Evolutionary conservation across 2,113 vertebrate genomes (phyloP).

Genomic region (Dasyornis broadbenti): DNA sequence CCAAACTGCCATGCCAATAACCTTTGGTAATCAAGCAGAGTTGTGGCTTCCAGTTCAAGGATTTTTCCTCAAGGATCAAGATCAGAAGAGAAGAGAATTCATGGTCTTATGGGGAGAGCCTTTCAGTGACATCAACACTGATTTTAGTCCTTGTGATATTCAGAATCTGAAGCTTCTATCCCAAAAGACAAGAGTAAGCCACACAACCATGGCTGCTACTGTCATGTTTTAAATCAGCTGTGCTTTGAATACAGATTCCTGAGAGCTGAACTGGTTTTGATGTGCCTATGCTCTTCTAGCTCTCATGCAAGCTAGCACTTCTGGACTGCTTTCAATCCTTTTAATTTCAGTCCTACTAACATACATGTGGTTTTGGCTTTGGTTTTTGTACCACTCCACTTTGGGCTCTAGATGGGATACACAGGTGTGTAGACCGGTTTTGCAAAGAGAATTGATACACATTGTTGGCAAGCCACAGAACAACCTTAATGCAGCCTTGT

Average conservation of each 20-base stretch:
- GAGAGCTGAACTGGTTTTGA: not conserved
- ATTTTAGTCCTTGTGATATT: not conserved
- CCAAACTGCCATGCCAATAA: not conserved
- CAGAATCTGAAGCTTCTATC: not conserved
- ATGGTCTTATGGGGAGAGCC: not conserved
- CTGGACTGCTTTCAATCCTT: not conserved
- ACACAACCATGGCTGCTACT: not conserved
- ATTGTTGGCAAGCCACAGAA: not conserved
- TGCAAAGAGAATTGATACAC: not conserved
- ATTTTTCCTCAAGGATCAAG: not conserved
- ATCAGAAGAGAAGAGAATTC: not conserved
- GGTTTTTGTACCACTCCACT: not conserved
- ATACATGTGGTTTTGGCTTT: fast-evolving
- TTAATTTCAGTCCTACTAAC: not conserved
- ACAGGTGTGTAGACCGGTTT: not conserved
- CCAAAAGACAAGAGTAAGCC: not conserved
- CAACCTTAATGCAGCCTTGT: not conserved
- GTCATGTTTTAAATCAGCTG: not conserved
- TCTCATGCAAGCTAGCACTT: not conserved
- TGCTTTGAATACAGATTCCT: not conserved
- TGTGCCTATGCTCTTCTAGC: not conserved
- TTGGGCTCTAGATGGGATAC: not conserved
- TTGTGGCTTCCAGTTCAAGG: not conserved
- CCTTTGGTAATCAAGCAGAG: not conserved
- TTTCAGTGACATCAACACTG: not conserved